Evolutionary conservation across 2,797 vertebrate genomes (phyloP).

Genomic region (Adelosebastes latens): DNA sequence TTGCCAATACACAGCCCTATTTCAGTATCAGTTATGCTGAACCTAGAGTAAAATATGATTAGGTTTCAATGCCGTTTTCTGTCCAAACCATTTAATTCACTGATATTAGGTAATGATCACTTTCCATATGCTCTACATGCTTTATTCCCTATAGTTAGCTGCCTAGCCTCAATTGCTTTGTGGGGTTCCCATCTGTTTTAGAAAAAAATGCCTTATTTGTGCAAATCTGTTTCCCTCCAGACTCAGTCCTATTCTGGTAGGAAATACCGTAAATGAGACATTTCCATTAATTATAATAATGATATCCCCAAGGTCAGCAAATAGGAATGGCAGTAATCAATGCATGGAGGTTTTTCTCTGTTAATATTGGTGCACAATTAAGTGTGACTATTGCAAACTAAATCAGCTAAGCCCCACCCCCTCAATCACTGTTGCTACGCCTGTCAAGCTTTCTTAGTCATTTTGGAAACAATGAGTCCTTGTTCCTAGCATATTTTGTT

Average conservation of each 20-base stretch:
- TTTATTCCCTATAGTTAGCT: constrained; percentile 10
- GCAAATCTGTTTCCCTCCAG: constrained; percentile 14
- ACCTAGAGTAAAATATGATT: constrained; percentile 12
- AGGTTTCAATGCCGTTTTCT: constrained; percentile 10
- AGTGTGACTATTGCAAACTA: background rate
- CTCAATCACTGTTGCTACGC: background rate
- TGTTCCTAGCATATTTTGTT: background rate
- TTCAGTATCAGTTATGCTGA: background rate
- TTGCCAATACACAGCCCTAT: too few relatives aligned
- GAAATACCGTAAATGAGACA: constrained; percentile 12
- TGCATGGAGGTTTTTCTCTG: background rate
- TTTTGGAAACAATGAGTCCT: background rate
- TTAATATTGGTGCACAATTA: background rate
- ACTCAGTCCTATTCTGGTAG: background rate
- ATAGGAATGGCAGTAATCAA: background rate
- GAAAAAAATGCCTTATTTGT: constrained; percentile 34
- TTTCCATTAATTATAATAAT: constrained; percentile 33
- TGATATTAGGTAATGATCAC: constrained; percentile 29
- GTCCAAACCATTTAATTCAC: constrained; percentile 8
- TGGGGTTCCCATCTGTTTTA: constrained; percentile 39
- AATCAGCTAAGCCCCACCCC: background rate
- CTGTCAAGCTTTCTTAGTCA: background rate
- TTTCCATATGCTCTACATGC: constrained; percentile 5
- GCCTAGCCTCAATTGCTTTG: constrained; percentile 34
- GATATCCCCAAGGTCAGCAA: constrained; percentile 15